Evolutionary conservation across 2,888 invertebrate genomes (phyloP).

Genomic region (Erebia ligea): DNA sequence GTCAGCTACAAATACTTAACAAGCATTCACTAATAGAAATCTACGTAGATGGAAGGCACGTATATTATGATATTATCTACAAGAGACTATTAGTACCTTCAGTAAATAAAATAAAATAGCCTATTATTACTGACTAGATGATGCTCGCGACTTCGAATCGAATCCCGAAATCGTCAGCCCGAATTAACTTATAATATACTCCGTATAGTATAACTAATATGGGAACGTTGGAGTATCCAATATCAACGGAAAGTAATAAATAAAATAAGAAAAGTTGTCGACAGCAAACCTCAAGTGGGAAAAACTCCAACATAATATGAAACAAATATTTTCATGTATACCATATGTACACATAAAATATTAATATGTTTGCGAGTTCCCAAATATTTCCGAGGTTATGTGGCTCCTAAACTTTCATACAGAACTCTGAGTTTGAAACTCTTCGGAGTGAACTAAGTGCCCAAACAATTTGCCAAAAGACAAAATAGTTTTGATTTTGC

Average conservation of each 20-base stretch:
- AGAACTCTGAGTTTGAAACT: slow-evolving; percentile 35
- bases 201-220: background rate
- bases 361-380: slow-evolving; percentile 41
- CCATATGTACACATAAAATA: slow-evolving; percentile 29
- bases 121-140: too few species aligned
- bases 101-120: too few species aligned
- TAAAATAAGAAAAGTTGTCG: slow-evolving; percentile 19
- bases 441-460: slow-evolving; percentile 32
- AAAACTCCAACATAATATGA: slow-evolving; percentile 21
- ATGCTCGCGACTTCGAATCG: too few species aligned
- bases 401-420: slow-evolving; percentile 38
- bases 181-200: slow-evolving; percentile 2
- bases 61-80: too few species aligned
- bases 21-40: too few species aligned
- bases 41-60: too few species aligned
- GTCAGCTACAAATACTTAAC: too few species aligned
- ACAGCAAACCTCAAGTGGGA: slow-evolving; percentile 24
- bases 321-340: slow-evolving; percentile 28
- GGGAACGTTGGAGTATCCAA: slow-evolving; percentile 13
- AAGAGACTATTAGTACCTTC: too few species aligned
- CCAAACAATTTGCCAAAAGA: slow-evolving; percentile 29
- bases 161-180: too few species aligned
- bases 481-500: slow-evolving; percentile 27
- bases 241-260: slow-evolving; percentile 24
- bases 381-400: slow-evolving; percentile 44